Conservation (phyloP, 2,797 vertebrate genomes). For the Siniperca undulata region DNA sequence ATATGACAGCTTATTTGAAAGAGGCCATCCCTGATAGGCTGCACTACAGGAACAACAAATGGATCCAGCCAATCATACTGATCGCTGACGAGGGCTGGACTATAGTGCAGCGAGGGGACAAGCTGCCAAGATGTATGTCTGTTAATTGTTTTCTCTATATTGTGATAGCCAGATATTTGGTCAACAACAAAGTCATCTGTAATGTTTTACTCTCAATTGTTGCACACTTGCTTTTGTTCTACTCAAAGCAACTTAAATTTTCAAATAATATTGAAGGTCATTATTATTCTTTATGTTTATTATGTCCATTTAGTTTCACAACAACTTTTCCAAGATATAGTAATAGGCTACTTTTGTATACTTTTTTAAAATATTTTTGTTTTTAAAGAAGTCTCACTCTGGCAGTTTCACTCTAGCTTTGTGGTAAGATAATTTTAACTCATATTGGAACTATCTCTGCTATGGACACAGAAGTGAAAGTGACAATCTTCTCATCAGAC, state of each 20-base stretch:
- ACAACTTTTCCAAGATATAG: background rate
- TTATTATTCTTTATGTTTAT: background rate
- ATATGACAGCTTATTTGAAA: constrained; percentile 93
- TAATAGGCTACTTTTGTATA: background rate
- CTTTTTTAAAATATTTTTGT: background rate
- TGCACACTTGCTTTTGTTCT: background rate
- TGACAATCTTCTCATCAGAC: no score
- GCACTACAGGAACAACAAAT: constrained; percentile 90
- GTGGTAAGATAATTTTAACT: no score
- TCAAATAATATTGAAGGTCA: background rate
- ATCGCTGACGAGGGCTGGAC: constrained; percentile 97
- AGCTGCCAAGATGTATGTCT: constrained; percentile 83
- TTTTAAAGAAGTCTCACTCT: background rate
- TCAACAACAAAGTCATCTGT: background rate
- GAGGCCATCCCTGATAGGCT: constrained; percentile 90
- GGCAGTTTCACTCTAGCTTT: no score
- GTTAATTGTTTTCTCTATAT: background rate
- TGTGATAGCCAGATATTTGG: background rate
- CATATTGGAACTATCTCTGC: no score
- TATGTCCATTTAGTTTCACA: background rate
- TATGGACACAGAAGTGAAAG: no score
- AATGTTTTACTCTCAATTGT: background rate
- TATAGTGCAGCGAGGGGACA: constrained; percentile 85
- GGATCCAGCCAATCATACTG: constrained; percentile 91
- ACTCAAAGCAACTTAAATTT: background rate